Percentiles rank a stretch among this genome's conserved stretches.
phyloP scores from a whole-genome alignment of 1,140 invertebrate genomes.

The Dendrolimus kikuchii region DNA sequence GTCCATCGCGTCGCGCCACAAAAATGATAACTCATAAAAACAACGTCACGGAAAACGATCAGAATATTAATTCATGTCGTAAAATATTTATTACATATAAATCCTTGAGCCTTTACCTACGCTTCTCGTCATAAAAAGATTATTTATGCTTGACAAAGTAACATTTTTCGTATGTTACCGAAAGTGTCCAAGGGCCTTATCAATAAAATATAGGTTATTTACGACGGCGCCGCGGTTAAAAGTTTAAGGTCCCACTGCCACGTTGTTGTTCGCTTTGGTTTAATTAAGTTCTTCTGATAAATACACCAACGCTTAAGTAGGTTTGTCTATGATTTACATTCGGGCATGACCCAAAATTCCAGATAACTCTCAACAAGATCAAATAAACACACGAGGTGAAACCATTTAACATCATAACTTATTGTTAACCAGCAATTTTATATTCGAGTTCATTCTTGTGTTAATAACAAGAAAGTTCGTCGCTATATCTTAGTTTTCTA shows the following conservation, averaged over 20 bases:
- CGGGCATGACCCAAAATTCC: constrained; percentile 16
- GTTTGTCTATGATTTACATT: constrained; percentile 18
- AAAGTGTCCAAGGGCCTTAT: constrained; percentile 56
- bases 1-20: constrained; percentile 48
- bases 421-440: neutral
- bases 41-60: constrained; percentile 69
- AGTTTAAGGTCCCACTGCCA: constrained; percentile 18
- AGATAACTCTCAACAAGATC: constrained; percentile 18
- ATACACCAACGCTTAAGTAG: constrained; percentile 14
- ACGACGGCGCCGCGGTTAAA: constrained; percentile 41
- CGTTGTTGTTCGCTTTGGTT: constrained; percentile 9
- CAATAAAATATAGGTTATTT: constrained; percentile 65
- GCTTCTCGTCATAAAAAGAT: constrained; percentile 71
- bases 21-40: constrained; percentile 71
- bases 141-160: constrained; percentile 69
- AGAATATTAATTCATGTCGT: constrained; percentile 71
- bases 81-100: constrained; percentile 72
- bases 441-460: neutral
- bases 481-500: too few relatives aligned
- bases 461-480: too few relatives aligned
- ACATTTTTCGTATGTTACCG: constrained; percentile 67
- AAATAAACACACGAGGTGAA: constrained; percentile 13
- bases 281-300: constrained; percentile 23
- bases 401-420: constrained; percentile 5
- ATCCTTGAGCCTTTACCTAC: constrained; percentile 71